Percentiles rank a stretch among this genome's conserved stretches.
phyloP scores from a whole-genome alignment of 2,797 vertebrate genomes.

The Gymnopithys bicolor region DNA sequence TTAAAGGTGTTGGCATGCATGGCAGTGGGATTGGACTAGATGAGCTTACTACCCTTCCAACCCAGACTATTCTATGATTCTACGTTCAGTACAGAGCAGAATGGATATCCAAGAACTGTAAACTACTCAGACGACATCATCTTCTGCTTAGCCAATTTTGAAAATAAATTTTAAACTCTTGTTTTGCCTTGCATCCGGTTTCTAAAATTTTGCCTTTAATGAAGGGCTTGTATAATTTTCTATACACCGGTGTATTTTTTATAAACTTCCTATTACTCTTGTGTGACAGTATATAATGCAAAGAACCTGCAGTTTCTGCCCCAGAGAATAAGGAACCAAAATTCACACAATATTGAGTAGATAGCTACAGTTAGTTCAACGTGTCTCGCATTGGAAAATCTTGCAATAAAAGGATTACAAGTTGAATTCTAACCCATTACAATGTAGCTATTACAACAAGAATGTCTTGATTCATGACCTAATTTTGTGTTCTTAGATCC shows the following conservation, averaged over 20 bases:
- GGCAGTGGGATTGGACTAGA: neutral
- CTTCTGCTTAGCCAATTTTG: neutral
- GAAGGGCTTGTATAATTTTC: neutral
- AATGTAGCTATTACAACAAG: neutral
- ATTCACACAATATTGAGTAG: neutral
- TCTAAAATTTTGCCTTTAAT: neutral
- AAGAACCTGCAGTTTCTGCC: neutral
- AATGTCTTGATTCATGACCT: neutral
- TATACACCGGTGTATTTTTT: neutral
- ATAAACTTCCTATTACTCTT: neutral
- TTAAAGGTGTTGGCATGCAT: neutral
- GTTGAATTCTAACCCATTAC: neutral
- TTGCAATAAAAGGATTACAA: accelerated
- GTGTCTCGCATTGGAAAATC: too few relatives aligned
- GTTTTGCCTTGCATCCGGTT: neutral
- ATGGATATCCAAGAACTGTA: neutral
- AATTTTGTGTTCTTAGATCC: neutral
- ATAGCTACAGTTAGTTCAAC: neutral
- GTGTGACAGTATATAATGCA: neutral
- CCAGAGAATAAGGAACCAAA: neutral
- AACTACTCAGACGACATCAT: neutral
- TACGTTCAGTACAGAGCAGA: neutral
- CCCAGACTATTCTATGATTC: neutral
- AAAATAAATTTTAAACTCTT: neutral
- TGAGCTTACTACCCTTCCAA: neutral